These are phyloP conservation scores for Coreoperca whiteheadi DNA, from an alignment of 2,113 vertebrate species.

Conservation along the genomic window DNA sequence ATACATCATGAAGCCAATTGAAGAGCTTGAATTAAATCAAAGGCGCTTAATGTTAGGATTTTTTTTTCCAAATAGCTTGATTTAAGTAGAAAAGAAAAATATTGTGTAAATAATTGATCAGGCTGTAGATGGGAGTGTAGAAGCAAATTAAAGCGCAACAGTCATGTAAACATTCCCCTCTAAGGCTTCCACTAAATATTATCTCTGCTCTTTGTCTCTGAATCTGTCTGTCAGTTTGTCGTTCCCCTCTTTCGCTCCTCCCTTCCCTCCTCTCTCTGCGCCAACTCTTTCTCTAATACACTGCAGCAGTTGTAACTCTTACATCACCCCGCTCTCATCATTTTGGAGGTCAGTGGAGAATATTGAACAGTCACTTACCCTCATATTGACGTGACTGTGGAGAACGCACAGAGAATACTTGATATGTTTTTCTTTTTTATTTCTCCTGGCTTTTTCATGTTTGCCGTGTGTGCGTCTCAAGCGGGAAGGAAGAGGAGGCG, in stretches of 20 bases:
- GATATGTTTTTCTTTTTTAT: conserved; percentile 26
- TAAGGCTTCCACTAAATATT: conserved; percentile 25
- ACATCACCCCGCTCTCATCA: conserved; percentile 66
- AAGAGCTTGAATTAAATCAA: conserved; percentile 58
- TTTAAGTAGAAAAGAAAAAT: conserved; percentile 54
- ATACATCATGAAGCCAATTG: conserved; percentile 29
- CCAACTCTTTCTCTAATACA: conserved; percentile 66
- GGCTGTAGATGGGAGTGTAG: conserved; percentile 47
- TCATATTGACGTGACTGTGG: conserved; percentile 69
- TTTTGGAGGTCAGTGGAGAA: conserved; percentile 71
- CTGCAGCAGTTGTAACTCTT: conserved; percentile 79
- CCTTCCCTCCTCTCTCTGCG: conserved; percentile 46
- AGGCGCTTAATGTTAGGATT: conserved; percentile 42
- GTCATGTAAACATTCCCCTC: conserved; percentile 55
- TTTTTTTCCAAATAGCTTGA: conserved; percentile 50
- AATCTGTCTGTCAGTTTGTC: conserved; percentile 56
- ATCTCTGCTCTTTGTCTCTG: conserved; percentile 51
- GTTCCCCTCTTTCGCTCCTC: conserved; percentile 36
- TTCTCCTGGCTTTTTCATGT: conserved; percentile 41
- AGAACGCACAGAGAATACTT: conserved; percentile 56
- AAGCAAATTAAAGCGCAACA: conserved; percentile 55
- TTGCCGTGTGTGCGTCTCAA: conserved; percentile 15
- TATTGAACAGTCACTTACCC: conserved; percentile 78
- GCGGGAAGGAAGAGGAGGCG: background rate
- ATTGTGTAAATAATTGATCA: conserved; percentile 72